A percentile compares a stretch with the other conserved stretches of the same genome.
These are phyloP conservation scores for Rutpela maculata DNA, from an alignment of 2,888 invertebrate species.

Conservation along the genomic window DNA sequence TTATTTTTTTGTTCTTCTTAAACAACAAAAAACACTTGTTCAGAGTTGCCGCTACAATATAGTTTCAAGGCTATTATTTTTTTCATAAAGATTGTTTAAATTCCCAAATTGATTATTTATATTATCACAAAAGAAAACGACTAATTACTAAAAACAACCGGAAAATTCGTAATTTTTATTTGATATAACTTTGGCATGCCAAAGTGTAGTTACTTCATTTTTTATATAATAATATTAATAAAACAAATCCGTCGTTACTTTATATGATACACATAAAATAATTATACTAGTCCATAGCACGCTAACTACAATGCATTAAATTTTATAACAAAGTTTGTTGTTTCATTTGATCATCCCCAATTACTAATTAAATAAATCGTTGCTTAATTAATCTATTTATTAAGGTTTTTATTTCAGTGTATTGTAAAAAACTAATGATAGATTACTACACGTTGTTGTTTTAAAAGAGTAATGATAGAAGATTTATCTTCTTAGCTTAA, in stretches of 20 bases:
- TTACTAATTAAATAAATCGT: background rate
- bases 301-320: background rate
- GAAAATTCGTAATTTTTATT: background rate
- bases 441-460: background rate
- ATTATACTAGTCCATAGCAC: background rate
- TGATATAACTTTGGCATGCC: background rate
- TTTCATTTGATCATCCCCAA: background rate
- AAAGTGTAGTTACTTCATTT: background rate
- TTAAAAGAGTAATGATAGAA: background rate
- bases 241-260: background rate
- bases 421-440: background rate
- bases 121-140: too few relatives aligned
- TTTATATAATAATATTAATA: background rate
- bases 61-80: too few relatives aligned
- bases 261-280: background rate
- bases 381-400: background rate
- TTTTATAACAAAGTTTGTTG: background rate
- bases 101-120: background rate
- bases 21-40: too few relatives aligned
- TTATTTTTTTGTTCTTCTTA: too few relatives aligned
- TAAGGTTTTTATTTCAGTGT: background rate
- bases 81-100: too few relatives aligned
- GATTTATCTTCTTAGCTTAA: background rate
- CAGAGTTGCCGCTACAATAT: too few relatives aligned
- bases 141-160: background rate